Conservation (phyloP, 2,797 vertebrate genomes). For the Pangasius larnaudii region DNA sequence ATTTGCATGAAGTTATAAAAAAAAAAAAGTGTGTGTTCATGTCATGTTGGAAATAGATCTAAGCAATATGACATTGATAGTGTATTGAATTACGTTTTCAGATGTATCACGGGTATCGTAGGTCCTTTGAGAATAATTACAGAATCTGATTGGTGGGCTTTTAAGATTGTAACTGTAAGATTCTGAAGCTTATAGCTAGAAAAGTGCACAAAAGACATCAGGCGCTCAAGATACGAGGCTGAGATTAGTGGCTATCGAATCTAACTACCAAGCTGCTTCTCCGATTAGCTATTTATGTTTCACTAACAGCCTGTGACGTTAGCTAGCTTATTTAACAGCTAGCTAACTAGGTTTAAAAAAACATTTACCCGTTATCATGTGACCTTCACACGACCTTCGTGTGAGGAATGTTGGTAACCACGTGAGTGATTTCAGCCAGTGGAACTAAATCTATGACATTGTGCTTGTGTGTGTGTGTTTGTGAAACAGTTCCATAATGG, state of each 20-base stretch:
- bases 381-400: neutral
- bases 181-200: neutral
- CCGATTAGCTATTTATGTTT: neutral
- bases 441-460: too few species aligned
- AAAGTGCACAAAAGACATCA: neutral
- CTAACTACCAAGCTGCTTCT: neutral
- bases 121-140: neutral
- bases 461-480: neutral
- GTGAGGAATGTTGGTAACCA: neutral
- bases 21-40: neutral
- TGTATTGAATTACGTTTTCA: neutral
- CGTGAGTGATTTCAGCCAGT: neutral
- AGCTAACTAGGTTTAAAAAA: neutral
- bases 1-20: neutral
- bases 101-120: neutral
- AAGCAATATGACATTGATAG: neutral
- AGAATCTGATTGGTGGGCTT: neutral
- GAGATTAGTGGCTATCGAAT: neutral
- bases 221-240: neutral
- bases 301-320: too few species aligned
- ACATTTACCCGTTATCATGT: neutral
- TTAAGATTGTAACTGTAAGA: neutral
- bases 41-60: neutral
- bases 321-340: neutral
- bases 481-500: constrained; percentile 23